phyloP scores from a whole-genome alignment of 2,797 vertebrate genomes.

The Sarcophilus harrisii region DNA sequence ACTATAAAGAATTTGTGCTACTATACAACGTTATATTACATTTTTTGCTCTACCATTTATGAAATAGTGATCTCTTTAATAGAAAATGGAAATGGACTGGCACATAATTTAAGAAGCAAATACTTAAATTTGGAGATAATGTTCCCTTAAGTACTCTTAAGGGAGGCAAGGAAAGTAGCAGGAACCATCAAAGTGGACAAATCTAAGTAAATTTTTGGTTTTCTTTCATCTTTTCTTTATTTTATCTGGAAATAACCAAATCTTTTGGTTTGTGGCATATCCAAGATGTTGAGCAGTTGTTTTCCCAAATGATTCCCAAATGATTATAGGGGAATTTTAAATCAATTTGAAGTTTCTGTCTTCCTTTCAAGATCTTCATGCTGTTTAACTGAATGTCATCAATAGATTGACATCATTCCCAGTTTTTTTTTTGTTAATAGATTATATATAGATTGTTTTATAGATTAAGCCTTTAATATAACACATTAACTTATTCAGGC shows the following conservation, averaged over 20 bases:
- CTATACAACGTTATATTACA: too few species aligned
- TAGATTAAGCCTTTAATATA: background rate
- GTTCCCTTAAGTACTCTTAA: constrained; percentile 13
- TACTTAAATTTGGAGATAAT: background rate
- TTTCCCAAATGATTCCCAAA: constrained; percentile 58
- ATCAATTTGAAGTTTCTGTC: constrained; percentile 62
- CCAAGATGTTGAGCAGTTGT: constrained; percentile 62
- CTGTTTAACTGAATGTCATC: constrained; percentile 41
- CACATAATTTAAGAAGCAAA: background rate
- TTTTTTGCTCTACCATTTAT: too few species aligned
- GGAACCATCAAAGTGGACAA: too few species aligned
- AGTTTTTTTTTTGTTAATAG: constrained; percentile 45
- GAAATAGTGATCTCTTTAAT: too few species aligned
- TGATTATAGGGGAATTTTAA: constrained; percentile 62
- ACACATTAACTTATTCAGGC: background rate
- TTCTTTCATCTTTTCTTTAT: constrained; percentile 4
- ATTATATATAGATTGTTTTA: background rate
- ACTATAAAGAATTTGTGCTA: too few species aligned
- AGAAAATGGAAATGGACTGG: too few species aligned
- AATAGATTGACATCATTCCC: constrained; percentile 10
- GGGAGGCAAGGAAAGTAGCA: background rate
- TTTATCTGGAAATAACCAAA: background rate
- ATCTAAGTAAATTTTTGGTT: background rate
- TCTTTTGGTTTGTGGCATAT: constrained; percentile 7
- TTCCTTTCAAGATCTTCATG: constrained; percentile 53